Conservation (phyloP, 2,797 vertebrate species). For the Pipistrellus nathusii region DNA sequence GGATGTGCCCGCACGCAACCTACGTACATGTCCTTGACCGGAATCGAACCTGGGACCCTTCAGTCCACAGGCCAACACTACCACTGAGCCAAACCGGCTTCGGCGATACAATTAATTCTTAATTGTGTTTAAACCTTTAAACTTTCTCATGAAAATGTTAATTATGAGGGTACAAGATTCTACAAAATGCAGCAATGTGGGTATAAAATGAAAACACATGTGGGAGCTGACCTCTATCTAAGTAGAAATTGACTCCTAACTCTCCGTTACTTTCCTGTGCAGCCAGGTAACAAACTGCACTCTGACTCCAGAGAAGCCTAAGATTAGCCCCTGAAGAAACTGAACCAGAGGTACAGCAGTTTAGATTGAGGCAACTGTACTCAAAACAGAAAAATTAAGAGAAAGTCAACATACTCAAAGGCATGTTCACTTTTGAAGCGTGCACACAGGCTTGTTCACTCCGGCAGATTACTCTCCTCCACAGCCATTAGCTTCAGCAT, state of each 20-base stretch:
- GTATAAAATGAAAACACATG: not conserved
- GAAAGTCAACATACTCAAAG: slow-evolving; percentile 2
- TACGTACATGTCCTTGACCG: too few species aligned
- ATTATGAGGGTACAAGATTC: not conserved
- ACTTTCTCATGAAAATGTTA: slow-evolving; percentile 14
- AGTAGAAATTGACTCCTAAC: not conserved
- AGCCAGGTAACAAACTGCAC: not conserved
- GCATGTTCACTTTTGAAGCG: not conserved
- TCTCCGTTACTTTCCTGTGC: not conserved
- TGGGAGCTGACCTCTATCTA: not conserved
- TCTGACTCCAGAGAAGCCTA: not conserved
- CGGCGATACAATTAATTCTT: not conserved
- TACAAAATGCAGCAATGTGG: not conserved
- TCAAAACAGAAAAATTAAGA: slow-evolving; percentile 21
- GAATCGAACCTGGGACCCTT: too few species aligned
- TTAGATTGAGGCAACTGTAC: not conserved
- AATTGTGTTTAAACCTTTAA: not conserved
- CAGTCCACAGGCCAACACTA: too few species aligned
- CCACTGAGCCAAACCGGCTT: too few species aligned
- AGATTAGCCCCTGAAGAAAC: slow-evolving; percentile 5
- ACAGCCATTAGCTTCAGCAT: not conserved
- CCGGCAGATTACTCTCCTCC: not conserved
- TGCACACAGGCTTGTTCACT: not conserved
- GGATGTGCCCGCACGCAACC: too few species aligned
- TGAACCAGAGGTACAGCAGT: not conserved